These are phyloP conservation scores for Polymixis flavicincta DNA, from an alignment of 2,888 invertebrate genomes.

Conservation along the genomic window DNA sequence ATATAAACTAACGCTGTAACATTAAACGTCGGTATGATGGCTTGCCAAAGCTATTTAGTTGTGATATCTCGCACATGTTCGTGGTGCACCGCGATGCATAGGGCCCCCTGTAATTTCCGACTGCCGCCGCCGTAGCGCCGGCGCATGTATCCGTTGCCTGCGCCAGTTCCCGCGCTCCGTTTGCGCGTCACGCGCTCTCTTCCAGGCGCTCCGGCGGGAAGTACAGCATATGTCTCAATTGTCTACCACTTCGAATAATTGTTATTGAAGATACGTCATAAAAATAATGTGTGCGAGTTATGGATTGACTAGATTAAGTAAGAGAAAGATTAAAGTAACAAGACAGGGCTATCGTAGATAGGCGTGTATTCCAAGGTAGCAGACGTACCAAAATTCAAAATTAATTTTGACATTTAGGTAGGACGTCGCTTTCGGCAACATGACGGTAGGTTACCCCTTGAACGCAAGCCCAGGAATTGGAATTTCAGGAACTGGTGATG, in stretches of 20 bases:
- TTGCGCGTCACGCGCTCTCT: background rate
- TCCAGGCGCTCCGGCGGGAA: slow-evolving; percentile 1
- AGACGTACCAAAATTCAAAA: no score
- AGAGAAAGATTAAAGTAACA: no score
- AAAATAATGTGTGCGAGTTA: no score
- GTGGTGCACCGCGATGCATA: background rate
- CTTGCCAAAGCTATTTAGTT: background rate
- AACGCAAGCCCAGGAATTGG: background rate
- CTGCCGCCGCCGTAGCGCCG: background rate
- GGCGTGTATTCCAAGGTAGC: no score
- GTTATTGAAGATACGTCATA: background rate
- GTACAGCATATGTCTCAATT: background rate
- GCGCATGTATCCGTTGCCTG: slow-evolving; percentile 8
- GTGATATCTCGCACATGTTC: background rate
- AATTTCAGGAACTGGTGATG: background rate
- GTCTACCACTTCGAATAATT: slow-evolving; percentile 8
- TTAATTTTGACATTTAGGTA: no score
- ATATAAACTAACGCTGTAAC: background rate
- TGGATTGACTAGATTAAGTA: no score
- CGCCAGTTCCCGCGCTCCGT: background rate
- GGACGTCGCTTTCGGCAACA: no score
- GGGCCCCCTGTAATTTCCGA: background rate
- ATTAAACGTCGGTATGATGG: background rate
- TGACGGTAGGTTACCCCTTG: background rate
- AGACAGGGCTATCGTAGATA: no score